Evolutionary conservation across 2,888 invertebrate species (phyloP).

Genomic region (Himalopsyche japonica): DNA sequence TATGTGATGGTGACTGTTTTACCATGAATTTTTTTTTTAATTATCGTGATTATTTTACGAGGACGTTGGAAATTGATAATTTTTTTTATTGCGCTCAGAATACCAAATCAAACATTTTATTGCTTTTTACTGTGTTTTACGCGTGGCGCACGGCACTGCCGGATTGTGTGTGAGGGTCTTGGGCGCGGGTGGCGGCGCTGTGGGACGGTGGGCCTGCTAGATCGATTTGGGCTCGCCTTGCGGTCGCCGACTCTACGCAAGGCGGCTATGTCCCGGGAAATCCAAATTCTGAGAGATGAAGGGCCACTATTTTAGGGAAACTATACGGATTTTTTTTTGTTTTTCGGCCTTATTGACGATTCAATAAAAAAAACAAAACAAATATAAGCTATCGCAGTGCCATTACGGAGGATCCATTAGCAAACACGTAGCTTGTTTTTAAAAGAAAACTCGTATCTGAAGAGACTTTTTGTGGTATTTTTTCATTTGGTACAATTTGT

Average conservation of each 20-base stretch:
- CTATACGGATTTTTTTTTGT: not conserved
- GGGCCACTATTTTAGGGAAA: not conserved
- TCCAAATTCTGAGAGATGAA: not conserved
- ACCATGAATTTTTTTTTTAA: too few species aligned
- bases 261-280: not conserved
- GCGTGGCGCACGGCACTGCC: not conserved
- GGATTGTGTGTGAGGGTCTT: not conserved
- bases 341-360: not conserved
- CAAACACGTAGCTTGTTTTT: too few species aligned
- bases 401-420: not conserved
- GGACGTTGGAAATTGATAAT: too few species aligned
- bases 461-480: too few species aligned
- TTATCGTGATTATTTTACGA: too few species aligned
- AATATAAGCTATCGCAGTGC: not conserved
- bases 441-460: too few species aligned
- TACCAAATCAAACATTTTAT: too few species aligned
- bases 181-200: not conserved
- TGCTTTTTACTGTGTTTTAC: too few species aligned
- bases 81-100: too few species aligned
- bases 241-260: not conserved
- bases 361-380: not conserved
- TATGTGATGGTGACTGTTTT: too few species aligned
- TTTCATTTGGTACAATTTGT: too few species aligned
- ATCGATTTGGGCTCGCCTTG: not conserved
- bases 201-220: not conserved